Evolutionary conservation across 2,797 vertebrate genomes (phyloP).

Genomic region (Hirundo rustica): DNA sequence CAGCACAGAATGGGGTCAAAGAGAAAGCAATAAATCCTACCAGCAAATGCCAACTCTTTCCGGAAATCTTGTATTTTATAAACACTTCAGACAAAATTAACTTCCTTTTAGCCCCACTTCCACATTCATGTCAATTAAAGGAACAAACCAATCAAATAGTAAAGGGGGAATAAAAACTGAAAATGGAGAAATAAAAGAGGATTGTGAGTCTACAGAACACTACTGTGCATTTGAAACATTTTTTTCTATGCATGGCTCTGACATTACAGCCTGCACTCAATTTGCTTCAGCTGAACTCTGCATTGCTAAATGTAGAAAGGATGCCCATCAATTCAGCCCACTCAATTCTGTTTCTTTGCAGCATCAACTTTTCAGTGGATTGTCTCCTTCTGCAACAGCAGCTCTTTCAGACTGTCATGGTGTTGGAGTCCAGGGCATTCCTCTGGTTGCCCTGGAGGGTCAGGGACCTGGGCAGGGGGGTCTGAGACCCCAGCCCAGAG

Average conservation of each 20-base stretch:
- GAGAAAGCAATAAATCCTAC: neutral
- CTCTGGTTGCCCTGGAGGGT: too few relatives aligned
- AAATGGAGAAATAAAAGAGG: neutral
- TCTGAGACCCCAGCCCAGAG: too few relatives aligned
- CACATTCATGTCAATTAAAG: neutral
- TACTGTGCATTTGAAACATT: neutral
- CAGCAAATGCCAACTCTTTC: neutral
- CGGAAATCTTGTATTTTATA: neutral
- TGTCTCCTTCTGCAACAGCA: neutral
- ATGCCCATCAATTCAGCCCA: neutral
- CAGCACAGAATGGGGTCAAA: neutral
- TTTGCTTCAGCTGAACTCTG: conserved; percentile 35
- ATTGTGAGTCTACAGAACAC: neutral
- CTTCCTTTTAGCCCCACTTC: neutral
- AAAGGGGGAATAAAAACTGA: neutral
- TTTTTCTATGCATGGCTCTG: neutral
- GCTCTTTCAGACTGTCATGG: neutral
- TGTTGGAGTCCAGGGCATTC: too few relatives aligned
- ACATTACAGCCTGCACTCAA: neutral
- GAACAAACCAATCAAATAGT: neutral
- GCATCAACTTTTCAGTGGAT: conserved; percentile 6
- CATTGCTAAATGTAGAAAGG: conserved; percentile 8
- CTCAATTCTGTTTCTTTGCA: conserved; percentile 35
- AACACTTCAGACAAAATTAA: neutral
- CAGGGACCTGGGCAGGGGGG: too few relatives aligned